Base-by-base conservation (phyloP, 2,113 vertebrate species). In the Sphyrna mokarran region DNA sequence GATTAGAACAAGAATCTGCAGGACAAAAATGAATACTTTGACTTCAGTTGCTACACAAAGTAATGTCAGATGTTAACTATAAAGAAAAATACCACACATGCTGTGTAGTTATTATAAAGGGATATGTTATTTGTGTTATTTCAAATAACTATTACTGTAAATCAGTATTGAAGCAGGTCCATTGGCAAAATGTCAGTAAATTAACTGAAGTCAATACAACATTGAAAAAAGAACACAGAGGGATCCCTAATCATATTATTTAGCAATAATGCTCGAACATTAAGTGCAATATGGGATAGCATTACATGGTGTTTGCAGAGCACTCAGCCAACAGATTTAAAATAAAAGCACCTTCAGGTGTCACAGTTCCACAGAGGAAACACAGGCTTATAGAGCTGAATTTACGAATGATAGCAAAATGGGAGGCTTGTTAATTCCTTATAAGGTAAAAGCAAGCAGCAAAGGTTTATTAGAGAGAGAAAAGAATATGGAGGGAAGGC, bases 121-220 rank as follows among this genome's bases (percentile, higher is more conserved):
- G 11, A 90, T 29, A 89, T 63, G 58, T 5, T 33, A n/a, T 33
- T 61, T 18, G 54, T 18, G 13, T 48, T n/a, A 3, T 43, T 94
- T 94, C 91, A 94, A 94, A 43, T 94, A 70, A 94, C n/a, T 43
- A 94, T 94, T 94, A 3, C 66, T 40, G 2, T 68, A 69, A 69
- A 40, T 69, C 66, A 69, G 22, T 22, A 68, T 10, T 37, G 90
- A 68, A 94, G 13, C 33, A 61, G 14, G 29, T 63, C 33, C 37
- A 14, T 9, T 68, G 26, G 61, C 90, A 68, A n/a, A 94, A 68
- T 37, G 90, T 20, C 90, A 63, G 90, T 68, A 10, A 63, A 68
- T 5, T 22, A 63, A 63, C 2, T 93, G 18, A 43, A 40, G n/a
- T 69, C 91, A 94, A 3, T 43, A 1, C 20, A 37, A 94, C 23